Evolutionary conservation across 2,113 vertebrate species (phyloP).

Genomic region (Paratilapia polleni): DNA sequence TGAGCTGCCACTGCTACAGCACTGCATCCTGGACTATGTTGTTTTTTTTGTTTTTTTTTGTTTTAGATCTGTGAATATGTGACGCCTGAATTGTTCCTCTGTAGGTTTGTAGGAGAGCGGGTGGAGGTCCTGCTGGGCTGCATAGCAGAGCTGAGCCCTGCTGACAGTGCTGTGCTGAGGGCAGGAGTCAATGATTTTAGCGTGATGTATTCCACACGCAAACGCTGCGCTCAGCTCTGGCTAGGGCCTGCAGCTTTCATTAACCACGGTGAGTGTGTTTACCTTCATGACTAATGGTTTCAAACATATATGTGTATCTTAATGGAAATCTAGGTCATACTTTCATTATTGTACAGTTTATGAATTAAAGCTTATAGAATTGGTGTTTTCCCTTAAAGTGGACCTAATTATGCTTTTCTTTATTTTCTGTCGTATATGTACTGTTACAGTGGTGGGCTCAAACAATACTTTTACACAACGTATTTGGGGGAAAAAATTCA

Average conservation of each 20-base stretch:
- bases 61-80: neutral
- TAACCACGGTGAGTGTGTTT: constrained; percentile 87
- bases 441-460: neutral
- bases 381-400: neutral
- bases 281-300: neutral
- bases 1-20: neutral
- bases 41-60: neutral
- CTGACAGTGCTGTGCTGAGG: constrained; percentile 85
- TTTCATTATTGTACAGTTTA: neutral
- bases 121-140: constrained; percentile 90
- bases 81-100: neutral
- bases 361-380: too few species aligned
- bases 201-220: constrained; percentile 94
- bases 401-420: neutral
- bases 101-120: constrained; percentile 86
- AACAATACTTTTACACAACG: too few species aligned
- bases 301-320: neutral
- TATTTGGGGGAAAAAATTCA: too few species aligned
- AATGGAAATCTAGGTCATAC: neutral
- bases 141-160: constrained; percentile 87
- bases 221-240: constrained; percentile 91
- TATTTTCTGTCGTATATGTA: neutral
- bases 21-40: neutral
- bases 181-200: constrained; percentile 93
- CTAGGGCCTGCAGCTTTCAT: constrained; percentile 93